Evolutionary conservation across 2,797 vertebrate species (phyloP).

Genomic region (Lepus townsendii): DNA sequence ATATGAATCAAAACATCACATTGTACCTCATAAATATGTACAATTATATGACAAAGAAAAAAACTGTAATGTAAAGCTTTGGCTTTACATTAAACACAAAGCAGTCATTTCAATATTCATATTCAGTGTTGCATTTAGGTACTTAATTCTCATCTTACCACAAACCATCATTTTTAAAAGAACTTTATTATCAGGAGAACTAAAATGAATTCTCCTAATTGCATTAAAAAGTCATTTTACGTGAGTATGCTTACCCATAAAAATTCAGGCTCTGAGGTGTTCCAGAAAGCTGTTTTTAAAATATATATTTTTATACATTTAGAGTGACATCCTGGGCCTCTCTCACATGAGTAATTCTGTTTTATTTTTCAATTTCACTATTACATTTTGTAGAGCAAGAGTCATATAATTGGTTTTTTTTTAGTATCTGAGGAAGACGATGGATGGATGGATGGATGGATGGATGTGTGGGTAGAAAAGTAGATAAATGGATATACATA

Average conservation of each 20-base stretch:
- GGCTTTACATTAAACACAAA: not conserved
- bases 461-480: not conserved
- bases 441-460: too few species aligned
- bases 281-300: not conserved
- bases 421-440: not conserved
- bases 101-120: not conserved
- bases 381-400: not conserved
- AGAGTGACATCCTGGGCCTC: not conserved
- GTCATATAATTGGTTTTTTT: not conserved
- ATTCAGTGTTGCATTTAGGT: not conserved
- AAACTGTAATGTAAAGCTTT: not conserved
- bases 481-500: not conserved
- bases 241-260: not conserved
- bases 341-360: not conserved
- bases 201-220: constrained; percentile 39
- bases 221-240: not conserved
- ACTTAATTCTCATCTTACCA: not conserved
- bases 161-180: not conserved
- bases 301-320: not conserved
- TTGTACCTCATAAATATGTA: too few species aligned
- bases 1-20: too few species aligned
- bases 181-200: not conserved
- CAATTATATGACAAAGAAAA: too few species aligned
- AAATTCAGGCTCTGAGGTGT: not conserved
- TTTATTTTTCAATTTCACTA: not conserved